phyloP scores from a whole-genome alignment of 2,113 vertebrate genomes.

The Silurus glanis region DNA sequence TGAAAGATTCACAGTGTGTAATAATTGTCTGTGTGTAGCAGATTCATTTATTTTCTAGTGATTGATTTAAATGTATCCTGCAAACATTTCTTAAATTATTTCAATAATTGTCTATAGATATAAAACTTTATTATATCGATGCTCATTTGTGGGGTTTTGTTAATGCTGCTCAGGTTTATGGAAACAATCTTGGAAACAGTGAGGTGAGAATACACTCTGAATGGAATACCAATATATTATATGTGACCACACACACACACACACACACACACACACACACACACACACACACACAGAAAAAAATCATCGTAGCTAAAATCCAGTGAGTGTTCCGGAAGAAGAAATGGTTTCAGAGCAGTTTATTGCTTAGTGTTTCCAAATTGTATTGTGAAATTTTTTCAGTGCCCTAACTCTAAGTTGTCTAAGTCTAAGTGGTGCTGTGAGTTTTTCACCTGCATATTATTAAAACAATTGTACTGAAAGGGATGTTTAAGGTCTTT shows the following conservation, averaged over 20 bases:
- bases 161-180: neutral
- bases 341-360: neutral
- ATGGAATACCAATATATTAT: neutral
- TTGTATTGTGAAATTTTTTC: neutral
- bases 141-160: neutral
- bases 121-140: neutral
- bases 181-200: neutral
- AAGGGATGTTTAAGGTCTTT: neutral
- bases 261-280: neutral
- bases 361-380: neutral
- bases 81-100: neutral
- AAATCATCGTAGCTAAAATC: neutral
- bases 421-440: neutral
- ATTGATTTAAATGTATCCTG: neutral
- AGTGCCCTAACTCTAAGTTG: neutral
- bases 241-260: neutral
- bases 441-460: neutral
- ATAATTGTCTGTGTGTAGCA: neutral
- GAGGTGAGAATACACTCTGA: neutral
- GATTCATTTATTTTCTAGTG: neutral
- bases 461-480: neutral
- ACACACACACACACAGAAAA: neutral
- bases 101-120: neutral
- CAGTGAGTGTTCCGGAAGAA: neutral
- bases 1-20: neutral